Evolutionary conservation across 2,888 invertebrate genomes (phyloP).

Genomic region (Nymphalis urticae): DNA sequence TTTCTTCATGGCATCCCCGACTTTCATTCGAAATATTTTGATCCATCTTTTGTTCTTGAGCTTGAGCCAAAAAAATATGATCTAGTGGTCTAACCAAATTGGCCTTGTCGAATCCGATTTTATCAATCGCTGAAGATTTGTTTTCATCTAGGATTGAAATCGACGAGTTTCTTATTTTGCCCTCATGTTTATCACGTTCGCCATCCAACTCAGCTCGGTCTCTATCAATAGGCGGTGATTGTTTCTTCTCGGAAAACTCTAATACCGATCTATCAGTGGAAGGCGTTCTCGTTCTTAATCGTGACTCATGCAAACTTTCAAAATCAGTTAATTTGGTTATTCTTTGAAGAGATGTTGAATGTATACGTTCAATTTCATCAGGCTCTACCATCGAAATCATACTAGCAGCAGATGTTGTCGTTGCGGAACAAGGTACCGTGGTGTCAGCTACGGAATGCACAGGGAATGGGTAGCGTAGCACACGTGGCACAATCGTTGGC

Average conservation of each 20-base stretch:
- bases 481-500: slow-evolving; percentile 51
- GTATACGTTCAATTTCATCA: slow-evolving; percentile 40
- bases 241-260: slow-evolving; percentile 47
- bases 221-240: slow-evolving; percentile 44
- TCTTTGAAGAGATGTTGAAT: slow-evolving; percentile 47
- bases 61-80: slow-evolving; percentile 24
- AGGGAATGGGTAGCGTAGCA: slow-evolving; percentile 74
- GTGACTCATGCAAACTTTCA: slow-evolving; percentile 52
- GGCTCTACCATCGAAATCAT: slow-evolving; percentile 52
- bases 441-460: slow-evolving; percentile 80
- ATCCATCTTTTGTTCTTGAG: slow-evolving; percentile 19
- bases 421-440: slow-evolving; percentile 41
- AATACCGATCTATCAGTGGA: slow-evolving; percentile 52
- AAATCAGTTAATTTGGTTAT: slow-evolving; percentile 52
- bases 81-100: slow-evolving; percentile 33
- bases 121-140: slow-evolving; percentile 44
- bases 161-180: slow-evolving; percentile 38
- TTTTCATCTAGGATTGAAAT: slow-evolving; percentile 40
- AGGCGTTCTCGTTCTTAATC: slow-evolving; percentile 81
- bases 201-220: slow-evolving; percentile 42
- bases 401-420: slow-evolving; percentile 51
- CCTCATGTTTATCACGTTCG: slow-evolving; percentile 56
- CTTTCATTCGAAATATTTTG: slow-evolving; percentile 32
- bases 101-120: slow-evolving; percentile 21
- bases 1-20: slow-evolving; percentile 28